Evolutionary conservation across 1,140 invertebrate species (phyloP).

Genomic region (Tribolium madens): DNA sequence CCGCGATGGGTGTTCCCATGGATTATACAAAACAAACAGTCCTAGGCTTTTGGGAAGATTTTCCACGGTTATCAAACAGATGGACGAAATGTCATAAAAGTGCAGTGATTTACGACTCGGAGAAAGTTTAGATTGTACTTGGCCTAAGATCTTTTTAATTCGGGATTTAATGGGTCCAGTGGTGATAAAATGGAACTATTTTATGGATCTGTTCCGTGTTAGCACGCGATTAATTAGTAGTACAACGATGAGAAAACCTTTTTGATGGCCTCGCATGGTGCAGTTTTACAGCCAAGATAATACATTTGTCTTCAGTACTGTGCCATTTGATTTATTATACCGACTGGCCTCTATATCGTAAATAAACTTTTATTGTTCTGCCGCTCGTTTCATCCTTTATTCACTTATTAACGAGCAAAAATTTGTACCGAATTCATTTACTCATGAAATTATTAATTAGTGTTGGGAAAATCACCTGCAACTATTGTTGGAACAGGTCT

Average conservation of each 20-base stretch:
- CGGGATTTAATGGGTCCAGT: background rate
- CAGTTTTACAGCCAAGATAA: conserved; percentile 7
- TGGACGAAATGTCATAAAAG: background rate
- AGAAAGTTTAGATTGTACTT: background rate
- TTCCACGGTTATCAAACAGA: conserved; percentile 8
- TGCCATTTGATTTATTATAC: conserved; percentile 11
- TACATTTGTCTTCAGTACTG: background rate
- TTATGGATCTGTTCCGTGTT: conserved; percentile 5
- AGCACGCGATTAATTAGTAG: conserved; percentile 16
- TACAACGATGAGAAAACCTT: conserved; percentile 1
- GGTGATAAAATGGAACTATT: background rate
- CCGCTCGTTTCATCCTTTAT: conserved; percentile 11
- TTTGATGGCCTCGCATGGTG: conserved; percentile 10
- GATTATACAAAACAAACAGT: conserved; percentile 13
- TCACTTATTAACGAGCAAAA: conserved; percentile 24
- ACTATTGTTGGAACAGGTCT: no score
- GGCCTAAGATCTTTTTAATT: background rate
- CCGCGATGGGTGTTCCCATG: background rate
- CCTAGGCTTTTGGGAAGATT: background rate
- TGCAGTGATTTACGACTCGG: background rate
- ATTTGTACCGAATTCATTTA: conserved; percentile 1
- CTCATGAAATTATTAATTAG: conserved; percentile 13
- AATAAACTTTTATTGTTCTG: conserved; percentile 23
- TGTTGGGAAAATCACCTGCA: background rate
- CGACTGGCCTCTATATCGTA: conserved; percentile 18